Evolutionary conservation across 2,888 invertebrate genomes (phyloP).

Genomic region (Rhodophaea formosa): DNA sequence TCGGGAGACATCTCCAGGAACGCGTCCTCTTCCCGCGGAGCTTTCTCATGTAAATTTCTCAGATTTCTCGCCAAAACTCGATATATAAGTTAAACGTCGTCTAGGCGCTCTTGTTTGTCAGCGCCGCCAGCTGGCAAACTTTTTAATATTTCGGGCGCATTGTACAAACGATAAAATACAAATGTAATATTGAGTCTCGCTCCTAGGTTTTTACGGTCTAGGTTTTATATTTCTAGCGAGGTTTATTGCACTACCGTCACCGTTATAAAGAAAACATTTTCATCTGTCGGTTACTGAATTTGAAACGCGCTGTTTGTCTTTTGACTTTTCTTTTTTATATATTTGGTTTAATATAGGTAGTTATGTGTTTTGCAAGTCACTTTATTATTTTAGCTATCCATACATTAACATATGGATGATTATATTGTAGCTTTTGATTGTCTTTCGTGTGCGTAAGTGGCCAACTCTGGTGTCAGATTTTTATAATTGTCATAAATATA

Average conservation of each 20-base stretch:
- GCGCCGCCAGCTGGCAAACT: conserved; percentile 25
- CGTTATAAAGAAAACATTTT: conserved; percentile 13
- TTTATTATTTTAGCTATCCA: too few relatives aligned
- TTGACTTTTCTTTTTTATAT: neutral
- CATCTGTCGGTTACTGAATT: conserved; percentile 10
- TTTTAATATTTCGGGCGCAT: conserved; percentile 23
- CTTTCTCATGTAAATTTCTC: conserved; percentile 73
- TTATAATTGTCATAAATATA: too few relatives aligned
- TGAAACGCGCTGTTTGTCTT: conserved; percentile 2
- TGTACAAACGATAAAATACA: conserved; percentile 19
- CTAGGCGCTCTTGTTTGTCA: conserved; percentile 40
- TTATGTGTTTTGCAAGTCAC: neutral
- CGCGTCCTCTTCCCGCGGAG: conserved; percentile 50
- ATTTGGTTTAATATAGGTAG: neutral
- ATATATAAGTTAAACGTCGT: conserved; percentile 62
- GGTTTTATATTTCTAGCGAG: conserved; percentile 13
- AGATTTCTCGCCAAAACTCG: conserved; percentile 65
- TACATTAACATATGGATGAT: too few relatives aligned
- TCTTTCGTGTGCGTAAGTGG: too few relatives aligned
- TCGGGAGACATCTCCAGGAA: conserved; percentile 46
- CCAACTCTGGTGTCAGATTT: too few relatives aligned
- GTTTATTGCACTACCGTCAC: conserved; percentile 13
- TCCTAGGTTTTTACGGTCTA: conserved; percentile 18
- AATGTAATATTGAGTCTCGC: conserved; percentile 18
- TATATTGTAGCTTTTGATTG: too few relatives aligned